phyloP scores from a whole-genome alignment of 1,140 invertebrate genomes.

The Phocides pigmalion region DNA sequence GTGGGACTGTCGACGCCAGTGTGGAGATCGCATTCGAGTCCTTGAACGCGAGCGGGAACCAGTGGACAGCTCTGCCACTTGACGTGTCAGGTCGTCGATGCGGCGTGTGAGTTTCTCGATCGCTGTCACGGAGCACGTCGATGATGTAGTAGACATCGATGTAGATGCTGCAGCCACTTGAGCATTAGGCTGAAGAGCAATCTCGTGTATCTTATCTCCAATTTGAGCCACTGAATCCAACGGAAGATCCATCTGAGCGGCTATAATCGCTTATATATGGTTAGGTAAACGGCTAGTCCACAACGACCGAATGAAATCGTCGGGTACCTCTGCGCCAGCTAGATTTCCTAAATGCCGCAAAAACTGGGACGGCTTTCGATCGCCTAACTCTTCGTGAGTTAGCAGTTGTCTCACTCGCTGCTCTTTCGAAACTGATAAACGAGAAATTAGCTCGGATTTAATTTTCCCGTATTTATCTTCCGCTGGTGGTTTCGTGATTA shows the following conservation, averaged over 20 bases:
- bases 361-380: constrained; percentile 50
- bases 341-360: constrained; percentile 37
- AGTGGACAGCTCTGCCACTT: constrained; percentile 24
- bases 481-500: not conserved
- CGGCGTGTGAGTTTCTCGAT: constrained; percentile 10
- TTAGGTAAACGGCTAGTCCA: constrained; percentile 32
- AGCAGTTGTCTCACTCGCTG: too few relatives aligned
- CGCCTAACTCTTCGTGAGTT: constrained; percentile 48
- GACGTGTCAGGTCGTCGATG: constrained; percentile 20
- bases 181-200: not conserved
- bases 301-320: constrained; percentile 39
- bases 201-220: constrained; percentile 34
- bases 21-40: not conserved
- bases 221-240: constrained; percentile 26
- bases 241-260: constrained; percentile 24
- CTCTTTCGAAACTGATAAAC: too few relatives aligned
- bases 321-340: constrained; percentile 41
- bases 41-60: constrained; percentile 11
- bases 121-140: too few relatives aligned
- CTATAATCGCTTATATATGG: constrained; percentile 34
- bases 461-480: constrained; percentile 7
- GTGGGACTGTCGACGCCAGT: constrained; percentile 18
- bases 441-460: too few relatives aligned
- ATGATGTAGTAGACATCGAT: not conserved
- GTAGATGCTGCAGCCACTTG: constrained; percentile 22